Evolutionary conservation across 2,113 vertebrate species (phyloP).

Genomic region (Chamaea fasciata): DNA sequence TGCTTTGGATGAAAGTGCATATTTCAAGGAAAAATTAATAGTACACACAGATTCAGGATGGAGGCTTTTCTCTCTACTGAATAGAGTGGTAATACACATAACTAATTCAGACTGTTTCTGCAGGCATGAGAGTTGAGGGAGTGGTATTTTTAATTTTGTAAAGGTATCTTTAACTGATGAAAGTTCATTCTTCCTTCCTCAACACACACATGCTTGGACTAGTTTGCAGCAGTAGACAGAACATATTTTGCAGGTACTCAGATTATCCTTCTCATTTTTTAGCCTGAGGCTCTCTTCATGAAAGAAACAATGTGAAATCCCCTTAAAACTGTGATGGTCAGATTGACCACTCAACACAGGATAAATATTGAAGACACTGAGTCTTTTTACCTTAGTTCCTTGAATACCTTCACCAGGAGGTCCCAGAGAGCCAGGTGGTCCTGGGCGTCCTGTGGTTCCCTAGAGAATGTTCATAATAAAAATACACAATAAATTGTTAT

Average conservation of each 20-base stretch:
- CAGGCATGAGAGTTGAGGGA: background rate
- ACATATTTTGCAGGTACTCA: background rate
- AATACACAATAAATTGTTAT: background rate
- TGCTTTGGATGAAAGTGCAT: background rate
- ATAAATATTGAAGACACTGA: background rate
- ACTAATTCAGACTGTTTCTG: background rate
- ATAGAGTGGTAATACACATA: background rate
- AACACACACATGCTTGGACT: background rate
- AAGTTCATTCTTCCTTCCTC: background rate
- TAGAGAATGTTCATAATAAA: conserved; percentile 36
- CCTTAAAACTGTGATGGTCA: background rate
- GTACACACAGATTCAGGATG: background rate
- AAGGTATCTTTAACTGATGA: background rate
- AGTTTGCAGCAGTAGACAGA: background rate
- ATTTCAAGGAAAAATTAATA: background rate
- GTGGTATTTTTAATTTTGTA: background rate
- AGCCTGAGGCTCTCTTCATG: background rate
- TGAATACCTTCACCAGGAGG: conserved; percentile 84
- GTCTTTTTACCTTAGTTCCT: conserved; percentile 80
- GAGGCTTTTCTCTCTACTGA: background rate
- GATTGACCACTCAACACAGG: background rate
- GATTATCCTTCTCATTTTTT: background rate
- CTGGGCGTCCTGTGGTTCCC: conserved; percentile 80
- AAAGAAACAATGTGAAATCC: background rate
- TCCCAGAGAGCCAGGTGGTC: conserved; percentile 77